phyloP scores from a whole-genome alignment of 2,888 invertebrate genomes.

The Agriopis marginaria region DNA sequence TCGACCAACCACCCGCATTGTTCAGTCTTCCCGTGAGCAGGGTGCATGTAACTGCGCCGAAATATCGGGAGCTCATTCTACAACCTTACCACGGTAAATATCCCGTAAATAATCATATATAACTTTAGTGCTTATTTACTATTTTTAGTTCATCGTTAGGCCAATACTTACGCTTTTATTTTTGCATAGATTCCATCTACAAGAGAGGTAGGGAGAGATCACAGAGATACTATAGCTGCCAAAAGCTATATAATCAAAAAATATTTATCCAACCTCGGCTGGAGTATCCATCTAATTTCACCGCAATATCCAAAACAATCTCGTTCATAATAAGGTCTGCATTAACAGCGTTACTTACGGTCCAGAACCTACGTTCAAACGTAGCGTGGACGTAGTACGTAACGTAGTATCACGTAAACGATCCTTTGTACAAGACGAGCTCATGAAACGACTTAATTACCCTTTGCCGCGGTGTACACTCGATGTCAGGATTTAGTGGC shows the following conservation, averaged over 20 bases:
- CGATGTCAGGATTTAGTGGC: neutral
- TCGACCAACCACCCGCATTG: too few relatives aligned
- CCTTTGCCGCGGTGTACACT: constrained; percentile 41
- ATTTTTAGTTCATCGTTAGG: too few relatives aligned
- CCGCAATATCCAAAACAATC: constrained; percentile 38
- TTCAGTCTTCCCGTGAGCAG: too few relatives aligned
- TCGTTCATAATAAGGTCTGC: constrained; percentile 34
- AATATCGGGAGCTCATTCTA: too few relatives aligned
- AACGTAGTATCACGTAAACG: constrained; percentile 56
- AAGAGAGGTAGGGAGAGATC: too few relatives aligned
- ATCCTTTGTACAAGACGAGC: constrained; percentile 55
- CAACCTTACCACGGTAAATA: too few relatives aligned
- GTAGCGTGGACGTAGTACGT: constrained; percentile 26
- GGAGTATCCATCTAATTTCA: constrained; percentile 18
- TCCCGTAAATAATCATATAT: too few relatives aligned
- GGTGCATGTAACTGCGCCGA: too few relatives aligned
- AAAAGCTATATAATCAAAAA: neutral
- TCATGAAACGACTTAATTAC: constrained; percentile 52
- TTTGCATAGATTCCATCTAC: too few relatives aligned
- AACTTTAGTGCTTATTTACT: too few relatives aligned
- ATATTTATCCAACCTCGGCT: neutral
- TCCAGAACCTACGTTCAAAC: constrained; percentile 41
- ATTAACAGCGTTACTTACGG: constrained; percentile 41
- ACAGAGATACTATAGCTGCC: neutral
- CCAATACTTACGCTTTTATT: too few relatives aligned